Percentiles rank a stretch among this genome's conserved stretches.
Conservation (phyloP, 37 sponge, comb jelly and placozoan species). For the Ianthella basta region DNA sequence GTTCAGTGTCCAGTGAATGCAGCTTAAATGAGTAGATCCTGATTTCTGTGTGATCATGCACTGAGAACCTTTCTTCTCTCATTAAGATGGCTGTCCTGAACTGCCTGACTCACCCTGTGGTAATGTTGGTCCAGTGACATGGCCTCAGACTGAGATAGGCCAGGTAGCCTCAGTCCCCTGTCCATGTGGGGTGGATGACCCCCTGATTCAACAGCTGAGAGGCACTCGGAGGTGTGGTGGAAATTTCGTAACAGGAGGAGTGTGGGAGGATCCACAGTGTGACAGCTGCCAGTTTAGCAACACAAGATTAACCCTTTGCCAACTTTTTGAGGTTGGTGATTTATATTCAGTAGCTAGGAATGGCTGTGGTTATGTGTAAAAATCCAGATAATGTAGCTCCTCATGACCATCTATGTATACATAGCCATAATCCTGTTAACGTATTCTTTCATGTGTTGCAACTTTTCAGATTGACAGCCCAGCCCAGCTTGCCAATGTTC, state of each 20-base stretch:
- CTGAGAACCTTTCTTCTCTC: too few relatives aligned
- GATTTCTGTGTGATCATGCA: too few relatives aligned
- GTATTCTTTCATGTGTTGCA: too few relatives aligned
- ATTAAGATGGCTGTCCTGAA: too few relatives aligned
- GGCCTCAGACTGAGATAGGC: constrained; percentile 42
- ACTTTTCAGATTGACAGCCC: constrained; percentile 35
- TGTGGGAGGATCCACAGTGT: constrained; percentile 33
- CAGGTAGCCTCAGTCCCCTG: not conserved
- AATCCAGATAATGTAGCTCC: too few relatives aligned
- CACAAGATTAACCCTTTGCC: constrained; percentile 25
- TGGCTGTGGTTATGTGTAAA: too few relatives aligned
- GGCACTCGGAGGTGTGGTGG: constrained; percentile 52
- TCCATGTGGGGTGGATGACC: constrained; percentile 33
- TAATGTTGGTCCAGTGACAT: not conserved
- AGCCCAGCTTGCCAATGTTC: constrained; percentile 50
- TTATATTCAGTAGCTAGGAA: not conserved
- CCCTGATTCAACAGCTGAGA: not conserved
- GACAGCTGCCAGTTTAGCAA: constrained; percentile 35
- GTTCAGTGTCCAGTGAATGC: too few relatives aligned
- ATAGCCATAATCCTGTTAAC: too few relatives aligned
- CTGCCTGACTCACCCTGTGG: too few relatives aligned
- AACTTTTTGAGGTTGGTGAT: constrained; percentile 26
- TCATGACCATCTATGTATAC: too few relatives aligned
- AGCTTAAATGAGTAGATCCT: too few relatives aligned
- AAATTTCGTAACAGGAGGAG: constrained; percentile 28